Base-by-base conservation (phyloP, 2,888 invertebrate genomes). In the Microchrysa polita region DNA sequence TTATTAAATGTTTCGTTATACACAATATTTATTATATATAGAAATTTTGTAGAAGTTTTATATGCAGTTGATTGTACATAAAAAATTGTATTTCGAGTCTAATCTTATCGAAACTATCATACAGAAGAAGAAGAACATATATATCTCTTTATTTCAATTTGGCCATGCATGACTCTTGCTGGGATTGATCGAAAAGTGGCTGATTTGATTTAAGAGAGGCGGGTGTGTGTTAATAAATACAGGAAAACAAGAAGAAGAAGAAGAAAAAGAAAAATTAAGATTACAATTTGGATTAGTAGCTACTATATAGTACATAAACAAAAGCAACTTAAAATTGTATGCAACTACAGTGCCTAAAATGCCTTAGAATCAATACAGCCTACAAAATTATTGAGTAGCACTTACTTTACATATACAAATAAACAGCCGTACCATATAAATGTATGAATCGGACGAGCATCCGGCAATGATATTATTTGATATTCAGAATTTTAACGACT, bases 111-210 rank as follows among this genome's bases (percentile, higher is more conserved):
- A 53, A 72, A 60, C 55, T 48, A 71, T 40, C 55, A 57, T 60
- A 34, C n/a, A n/a, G n/a, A n/a, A n/a, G n/a, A n/a, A 72, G 55
- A 60, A 67, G 12, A 27, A n/a, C 16, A n/a, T n/a, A n/a, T n/a
- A n/a, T n/a, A n/a, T n/a, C n/a, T n/a, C n/a, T n/a, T n/a, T n/a
- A 53, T 18, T 2, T 34, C 27, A 5, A 34, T 34, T 7, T 22
- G 57, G 34, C 69, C 69, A 60, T 72, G 48, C 44, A 72, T 53
- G 23, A 67, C 7, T 67, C 67, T 60, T 60, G 67, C 16, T 23
- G 27, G 2, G 27, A 5, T 34, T 34, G 4, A 34, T 53, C 27
- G 22, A 67, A 20, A 53, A 67, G 52, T 53, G 16, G 52, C 34
- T 53, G n/a, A 53, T 27, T 53, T 12, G 27, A 48, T 2, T 34